These are phyloP conservation scores for Melopsittacus undulatus DNA, from an alignment of 2,797 vertebrate species.

Conservation along the genomic window DNA sequence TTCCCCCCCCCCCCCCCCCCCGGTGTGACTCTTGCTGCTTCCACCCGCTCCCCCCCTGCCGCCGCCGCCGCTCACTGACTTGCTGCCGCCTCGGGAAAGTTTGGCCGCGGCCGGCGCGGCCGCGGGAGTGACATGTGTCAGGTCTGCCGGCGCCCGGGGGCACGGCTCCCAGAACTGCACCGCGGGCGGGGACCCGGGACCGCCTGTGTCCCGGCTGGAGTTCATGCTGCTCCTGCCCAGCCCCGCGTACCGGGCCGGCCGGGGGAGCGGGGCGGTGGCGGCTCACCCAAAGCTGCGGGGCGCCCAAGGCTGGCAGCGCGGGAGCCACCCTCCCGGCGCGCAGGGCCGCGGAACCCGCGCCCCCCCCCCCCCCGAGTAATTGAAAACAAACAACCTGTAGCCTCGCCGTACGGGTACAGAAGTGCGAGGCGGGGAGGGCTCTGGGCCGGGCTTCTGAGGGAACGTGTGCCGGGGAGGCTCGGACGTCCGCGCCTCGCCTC, in stretches of 20 bases:
- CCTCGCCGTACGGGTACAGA: not conserved
- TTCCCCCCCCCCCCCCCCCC: not conserved
- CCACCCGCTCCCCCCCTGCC: not conserved
- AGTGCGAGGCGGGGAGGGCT: not conserved
- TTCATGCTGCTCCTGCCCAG: not conserved
- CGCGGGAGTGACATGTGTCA: constrained; percentile 69
- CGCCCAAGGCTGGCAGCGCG: not conserved
- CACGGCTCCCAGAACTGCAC: not conserved
- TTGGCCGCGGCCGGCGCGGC: constrained; percentile 30
- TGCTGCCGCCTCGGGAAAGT: constrained; percentile 64
- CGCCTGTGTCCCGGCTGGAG: not conserved
- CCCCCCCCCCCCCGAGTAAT: not conserved
- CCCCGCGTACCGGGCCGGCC: not conserved
- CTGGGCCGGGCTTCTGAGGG: not conserved
- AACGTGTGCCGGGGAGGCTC: not conserved
- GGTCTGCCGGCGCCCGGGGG: constrained; percentile 3
- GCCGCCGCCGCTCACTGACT: not conserved
- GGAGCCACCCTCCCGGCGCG: not conserved
- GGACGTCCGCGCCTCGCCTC: not conserved
- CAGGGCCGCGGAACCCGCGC: not conserved
- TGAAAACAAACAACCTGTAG: constrained; percentile 64
- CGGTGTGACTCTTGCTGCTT: constrained; percentile 35
- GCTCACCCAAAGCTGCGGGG: not conserved
- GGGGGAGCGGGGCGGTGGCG: not conserved
- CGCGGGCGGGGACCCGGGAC: not conserved